Base-by-base conservation (phyloP, 53 echinoderm and acorn worm genomes). In the Echinarachnius parma region DNA sequence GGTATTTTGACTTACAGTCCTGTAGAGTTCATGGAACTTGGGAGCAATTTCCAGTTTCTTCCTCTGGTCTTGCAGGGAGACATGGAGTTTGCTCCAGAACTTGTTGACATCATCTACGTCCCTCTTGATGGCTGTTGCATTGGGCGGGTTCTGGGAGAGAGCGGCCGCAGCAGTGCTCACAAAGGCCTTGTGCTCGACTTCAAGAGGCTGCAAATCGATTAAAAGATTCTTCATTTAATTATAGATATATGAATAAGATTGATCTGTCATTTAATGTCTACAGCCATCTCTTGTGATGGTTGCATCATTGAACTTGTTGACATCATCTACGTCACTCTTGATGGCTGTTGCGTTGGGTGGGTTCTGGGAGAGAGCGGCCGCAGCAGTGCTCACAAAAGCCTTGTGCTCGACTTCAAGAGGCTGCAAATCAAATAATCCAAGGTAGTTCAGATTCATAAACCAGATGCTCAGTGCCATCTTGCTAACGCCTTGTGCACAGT, bases 21-120 rank as follows among this genome's bases (percentile, higher is more conserved):
- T 87, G 64, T 78, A 98, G 9, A 88, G 71, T n/a, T 88, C 89
- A 46, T 88, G 88, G 76, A 85, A 91, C 24, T 91, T 83, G 50
- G 88, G 77, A 16, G 88, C 87, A 34, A 75, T 71, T 34, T 80
- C 64, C 0, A 98, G 83, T 62, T 88, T 98, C 44, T 86, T 88
- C 26, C 83, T 48, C 24, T 98, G 83, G 59, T 92, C 91, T 31
- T 88, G 76, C 5, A 98, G 78, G 57, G 92, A 77, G 11, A 64
- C 80, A 74, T 71, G 79, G 39, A 98, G 76, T 8, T 76, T 80
- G 52, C 85, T 98, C 91, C 88, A 88, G 64, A 77, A 79, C 22
- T 67, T 59, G 31, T 77, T 84, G 47, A 91, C 20, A 24, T 88
- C 86, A 35, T 98, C 91, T 18, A 98, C 50, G 53, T 98, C 98